Conservation (phyloP, 1,140 invertebrate species). For the Formica exsecta region DNA sequence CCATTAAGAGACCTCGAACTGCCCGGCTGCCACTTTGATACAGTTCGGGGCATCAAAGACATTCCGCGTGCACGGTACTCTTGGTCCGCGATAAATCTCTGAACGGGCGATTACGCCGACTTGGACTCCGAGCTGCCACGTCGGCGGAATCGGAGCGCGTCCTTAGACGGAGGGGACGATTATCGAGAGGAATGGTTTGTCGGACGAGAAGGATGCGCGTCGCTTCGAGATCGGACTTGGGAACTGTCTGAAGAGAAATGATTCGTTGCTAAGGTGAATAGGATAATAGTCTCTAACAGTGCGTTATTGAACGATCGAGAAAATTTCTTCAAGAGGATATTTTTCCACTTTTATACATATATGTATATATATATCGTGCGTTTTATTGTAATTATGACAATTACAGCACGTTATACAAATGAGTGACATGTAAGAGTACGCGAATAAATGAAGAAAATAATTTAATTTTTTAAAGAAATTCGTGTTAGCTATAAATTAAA, state of each 20-base stretch:
- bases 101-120: conserved; percentile 71
- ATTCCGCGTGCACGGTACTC: conserved; percentile 76
- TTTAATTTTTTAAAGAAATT: background rate
- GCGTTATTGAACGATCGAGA: background rate
- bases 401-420: background rate
- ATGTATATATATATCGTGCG: background rate
- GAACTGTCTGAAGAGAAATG: conserved; percentile 40
- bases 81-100: conserved; percentile 79
- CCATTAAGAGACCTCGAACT: conserved; percentile 83
- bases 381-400: background rate
- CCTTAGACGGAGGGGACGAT: conserved; percentile 63
- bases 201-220: conserved; percentile 58
- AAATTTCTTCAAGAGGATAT: background rate
- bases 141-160: conserved; percentile 70
- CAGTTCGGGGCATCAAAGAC: conserved; percentile 83
- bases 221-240: conserved; percentile 4
- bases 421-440: background rate
- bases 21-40: conserved; percentile 83
- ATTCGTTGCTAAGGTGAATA: conserved; percentile 60
- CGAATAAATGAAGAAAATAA: background rate
- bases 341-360: background rate
- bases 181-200: conserved; percentile 73
- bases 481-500: background rate
- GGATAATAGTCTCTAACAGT: background rate
- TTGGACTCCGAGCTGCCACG: conserved; percentile 63